Conservation (phyloP, 2,113 vertebrate species). For the Alligator sinensis region DNA sequence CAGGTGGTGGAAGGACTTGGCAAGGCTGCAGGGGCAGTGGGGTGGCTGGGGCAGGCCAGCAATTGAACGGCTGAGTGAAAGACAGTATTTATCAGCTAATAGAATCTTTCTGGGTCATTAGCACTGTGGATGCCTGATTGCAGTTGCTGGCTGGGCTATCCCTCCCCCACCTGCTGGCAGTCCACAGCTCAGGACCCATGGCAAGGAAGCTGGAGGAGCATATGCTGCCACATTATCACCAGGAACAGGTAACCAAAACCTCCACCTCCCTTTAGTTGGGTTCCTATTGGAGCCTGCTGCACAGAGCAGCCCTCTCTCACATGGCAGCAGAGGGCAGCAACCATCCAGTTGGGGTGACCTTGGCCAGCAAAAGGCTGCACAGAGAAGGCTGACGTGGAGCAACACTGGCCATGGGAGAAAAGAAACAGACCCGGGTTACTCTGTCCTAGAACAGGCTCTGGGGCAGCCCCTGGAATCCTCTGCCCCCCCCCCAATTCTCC, state of each 20-base stretch:
- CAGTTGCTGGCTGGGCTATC: background rate
- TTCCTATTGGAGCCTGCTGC: no score
- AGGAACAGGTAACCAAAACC: background rate
- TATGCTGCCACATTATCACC: background rate
- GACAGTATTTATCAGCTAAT: background rate
- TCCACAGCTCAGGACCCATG: background rate
- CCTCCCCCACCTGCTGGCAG: background rate
- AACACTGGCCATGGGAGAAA: background rate
- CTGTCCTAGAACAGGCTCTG: background rate
- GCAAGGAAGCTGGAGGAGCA: background rate
- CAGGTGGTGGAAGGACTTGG: background rate
- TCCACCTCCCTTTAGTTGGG: background rate
- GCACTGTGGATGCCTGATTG: background rate
- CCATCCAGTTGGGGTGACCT: no score
- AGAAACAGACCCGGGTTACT: background rate
- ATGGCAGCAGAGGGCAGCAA: no score
- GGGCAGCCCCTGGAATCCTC: background rate
- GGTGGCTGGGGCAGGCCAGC: no score
- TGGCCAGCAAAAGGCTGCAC: no score
- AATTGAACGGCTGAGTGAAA: background rate
- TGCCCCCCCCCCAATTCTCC: background rate
- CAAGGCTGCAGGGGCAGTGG: background rate
- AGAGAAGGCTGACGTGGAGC: background rate
- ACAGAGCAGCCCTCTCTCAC: no score
- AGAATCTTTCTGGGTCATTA: background rate